These are phyloP conservation scores for Pyralis farinalis DNA, from an alignment of 2,888 invertebrate species.

Conservation along the genomic window DNA sequence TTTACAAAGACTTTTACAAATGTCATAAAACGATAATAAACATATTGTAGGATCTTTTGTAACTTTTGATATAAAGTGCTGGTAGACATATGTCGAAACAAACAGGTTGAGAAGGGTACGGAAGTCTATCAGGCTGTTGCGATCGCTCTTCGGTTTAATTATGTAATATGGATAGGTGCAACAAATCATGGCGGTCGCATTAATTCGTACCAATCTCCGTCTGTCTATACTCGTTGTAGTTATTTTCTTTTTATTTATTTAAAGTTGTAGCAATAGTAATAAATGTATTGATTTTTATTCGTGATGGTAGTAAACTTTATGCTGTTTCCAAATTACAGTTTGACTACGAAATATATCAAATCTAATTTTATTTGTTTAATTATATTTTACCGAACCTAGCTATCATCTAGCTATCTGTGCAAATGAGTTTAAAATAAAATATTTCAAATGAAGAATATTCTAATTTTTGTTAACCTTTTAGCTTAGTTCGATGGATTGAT, in stretches of 20 bases:
- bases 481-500: too few species aligned
- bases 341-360: constrained; percentile 38
- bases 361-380: constrained; percentile 51
- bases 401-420: constrained; percentile 60
- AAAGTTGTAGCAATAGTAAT: constrained; percentile 69
- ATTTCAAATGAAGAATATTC: constrained; percentile 51
- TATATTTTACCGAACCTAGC: constrained; percentile 58
- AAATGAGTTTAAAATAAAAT: constrained; percentile 75
- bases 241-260: constrained; percentile 76
- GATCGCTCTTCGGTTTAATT: constrained; percentile 31
- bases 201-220: constrained; percentile 73
- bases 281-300: constrained; percentile 48
- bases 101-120: constrained; percentile 72
- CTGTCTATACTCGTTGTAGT: constrained; percentile 72
- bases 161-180: constrained; percentile 36
- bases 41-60: constrained; percentile 74
- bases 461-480: constrained; percentile 19
- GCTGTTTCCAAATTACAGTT: constrained; percentile 34
- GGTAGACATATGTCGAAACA: constrained; percentile 54
- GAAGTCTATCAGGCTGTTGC: constrained; percentile 63
- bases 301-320: constrained; percentile 34
- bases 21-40: constrained; percentile 50
- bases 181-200: constrained; percentile 52
- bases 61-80: constrained; percentile 79
- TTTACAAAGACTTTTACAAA: constrained; percentile 70